Evolutionary conservation across 2,113 vertebrate species (phyloP).

Genomic region (Phalacrocorax aristotelis): DNA sequence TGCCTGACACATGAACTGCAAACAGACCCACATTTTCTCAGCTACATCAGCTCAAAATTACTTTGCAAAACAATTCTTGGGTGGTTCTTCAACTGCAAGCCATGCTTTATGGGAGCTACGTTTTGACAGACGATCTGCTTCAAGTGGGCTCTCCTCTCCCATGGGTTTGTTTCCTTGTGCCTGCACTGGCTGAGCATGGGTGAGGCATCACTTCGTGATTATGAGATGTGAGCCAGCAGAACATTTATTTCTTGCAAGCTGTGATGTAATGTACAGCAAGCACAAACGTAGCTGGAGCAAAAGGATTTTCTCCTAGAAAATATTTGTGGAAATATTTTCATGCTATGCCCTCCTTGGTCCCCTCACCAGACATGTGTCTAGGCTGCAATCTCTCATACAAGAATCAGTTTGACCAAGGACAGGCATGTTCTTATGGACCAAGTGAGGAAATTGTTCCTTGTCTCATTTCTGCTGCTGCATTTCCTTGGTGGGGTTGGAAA

Average conservation of each 20-base stretch:
- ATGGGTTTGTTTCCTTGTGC: not conserved
- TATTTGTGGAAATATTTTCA: not conserved
- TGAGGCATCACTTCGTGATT: not conserved
- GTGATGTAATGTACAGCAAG: not conserved
- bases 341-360: not conserved
- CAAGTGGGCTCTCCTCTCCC: not conserved
- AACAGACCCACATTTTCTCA: conserved; percentile 24
- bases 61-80: not conserved
- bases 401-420: not conserved
- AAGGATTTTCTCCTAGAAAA: not conserved
- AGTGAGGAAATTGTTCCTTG: not conserved
- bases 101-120: not conserved
- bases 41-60: conserved; percentile 30
- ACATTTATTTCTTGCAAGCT: not conserved
- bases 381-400: not conserved
- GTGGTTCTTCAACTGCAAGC: not conserved
- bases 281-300: not conserved
- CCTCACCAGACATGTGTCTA: not conserved
- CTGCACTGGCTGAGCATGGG: not conserved
- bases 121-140: not conserved
- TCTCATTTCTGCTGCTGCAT: not conserved
- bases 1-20: conserved; percentile 17
- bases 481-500: not conserved
- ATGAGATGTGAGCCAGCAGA: not conserved
- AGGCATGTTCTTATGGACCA: not conserved